phyloP scores from a whole-genome alignment of 2,888 invertebrate genomes.

The Xylocampa areola region DNA sequence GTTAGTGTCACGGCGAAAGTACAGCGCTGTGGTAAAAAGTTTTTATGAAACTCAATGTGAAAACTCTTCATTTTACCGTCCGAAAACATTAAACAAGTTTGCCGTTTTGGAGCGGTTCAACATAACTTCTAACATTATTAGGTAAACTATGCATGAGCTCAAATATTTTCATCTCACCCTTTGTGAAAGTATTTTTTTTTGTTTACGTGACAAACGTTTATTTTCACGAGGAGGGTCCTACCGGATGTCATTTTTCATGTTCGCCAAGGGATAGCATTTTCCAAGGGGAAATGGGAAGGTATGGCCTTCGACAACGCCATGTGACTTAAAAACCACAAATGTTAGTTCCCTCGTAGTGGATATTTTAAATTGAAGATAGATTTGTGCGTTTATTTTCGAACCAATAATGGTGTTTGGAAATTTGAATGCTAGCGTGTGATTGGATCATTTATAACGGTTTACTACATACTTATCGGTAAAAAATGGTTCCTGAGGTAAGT shows the following conservation, averaged over 20 bases:
- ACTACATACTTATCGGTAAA: conserved; percentile 2
- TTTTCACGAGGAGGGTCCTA: conserved; percentile 48
- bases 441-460: conserved; percentile 19
- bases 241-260: conserved; percentile 56
- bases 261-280: conserved; percentile 45
- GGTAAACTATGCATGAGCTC: conserved; percentile 2
- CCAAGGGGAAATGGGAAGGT: conserved; percentile 41
- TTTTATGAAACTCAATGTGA: conserved; percentile 14
- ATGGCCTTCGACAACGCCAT: conserved; percentile 34
- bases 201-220: conserved; percentile 59
- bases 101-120: neutral
- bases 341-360: conserved; percentile 7
- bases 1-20: neutral
- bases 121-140: neutral
- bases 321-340: conserved; percentile 20
- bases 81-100: neutral
- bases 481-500: conserved; percentile 8
- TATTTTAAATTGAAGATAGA: conserved; percentile 1
- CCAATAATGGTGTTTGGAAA: conserved; percentile 4
- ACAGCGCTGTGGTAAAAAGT: conserved; percentile 1
- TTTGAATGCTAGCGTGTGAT: conserved; percentile 33
- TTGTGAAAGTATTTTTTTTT: conserved; percentile 35
- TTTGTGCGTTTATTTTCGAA: conserved; percentile 16
- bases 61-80: conserved; percentile 11
- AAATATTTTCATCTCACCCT: conserved; percentile 22